These are phyloP conservation scores for Lamellibrachia satsuma DNA, from an alignment of 2,888 invertebrate species.

Conservation along the genomic window DNA sequence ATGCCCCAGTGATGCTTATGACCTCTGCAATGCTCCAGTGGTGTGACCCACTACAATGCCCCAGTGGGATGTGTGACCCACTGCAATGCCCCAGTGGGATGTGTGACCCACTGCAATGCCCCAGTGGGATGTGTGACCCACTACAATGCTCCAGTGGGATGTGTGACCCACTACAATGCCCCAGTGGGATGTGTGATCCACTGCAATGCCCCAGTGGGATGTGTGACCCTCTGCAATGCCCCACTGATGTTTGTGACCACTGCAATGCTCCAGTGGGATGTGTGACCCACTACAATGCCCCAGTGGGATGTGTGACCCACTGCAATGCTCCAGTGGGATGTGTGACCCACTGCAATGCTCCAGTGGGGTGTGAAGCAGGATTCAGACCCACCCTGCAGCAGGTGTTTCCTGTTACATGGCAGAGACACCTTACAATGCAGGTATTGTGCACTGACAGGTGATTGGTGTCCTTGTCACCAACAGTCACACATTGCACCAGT, in stretches of 20 bases:
- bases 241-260: background rate
- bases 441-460: background rate
- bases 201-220: background rate
- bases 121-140: background rate
- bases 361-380: background rate
- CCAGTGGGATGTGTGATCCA: background rate
- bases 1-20: background rate
- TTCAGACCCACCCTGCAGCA: background rate
- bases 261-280: too few species aligned
- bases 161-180: background rate
- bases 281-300: background rate
- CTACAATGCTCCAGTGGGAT: background rate
- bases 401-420: background rate
- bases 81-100: too few species aligned
- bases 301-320: background rate
- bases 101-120: too few species aligned
- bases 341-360: too few species aligned
- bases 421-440: background rate
- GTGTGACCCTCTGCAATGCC: background rate
- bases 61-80: background rate
- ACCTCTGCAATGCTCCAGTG: background rate
- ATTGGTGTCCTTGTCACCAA: background rate
- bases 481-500: background rate
- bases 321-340: too few species aligned
- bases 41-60: background rate